A percentile compares a stretch with the other conserved stretches of the same genome.
phyloP scores from a whole-genome alignment of 2,888 invertebrate species.

The Glaucopsyche alexis region DNA sequence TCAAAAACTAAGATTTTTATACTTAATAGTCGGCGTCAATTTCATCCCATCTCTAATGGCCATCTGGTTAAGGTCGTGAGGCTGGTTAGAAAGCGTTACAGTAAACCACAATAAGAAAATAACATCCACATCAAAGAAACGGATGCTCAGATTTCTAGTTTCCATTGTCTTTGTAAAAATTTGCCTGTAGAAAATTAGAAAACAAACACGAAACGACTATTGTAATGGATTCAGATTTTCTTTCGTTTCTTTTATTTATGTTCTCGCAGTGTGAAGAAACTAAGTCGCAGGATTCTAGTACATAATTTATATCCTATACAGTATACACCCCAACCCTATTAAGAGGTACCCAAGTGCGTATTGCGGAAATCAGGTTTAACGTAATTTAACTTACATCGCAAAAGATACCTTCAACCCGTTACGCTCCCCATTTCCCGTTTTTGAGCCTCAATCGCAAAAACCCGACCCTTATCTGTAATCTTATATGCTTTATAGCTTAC shows the following conservation, averaged over 20 bases:
- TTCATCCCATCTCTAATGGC: slow-evolving; percentile 16
- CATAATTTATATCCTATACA: neutral
- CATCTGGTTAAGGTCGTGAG: slow-evolving; percentile 25
- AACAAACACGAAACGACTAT: slow-evolving; percentile 2
- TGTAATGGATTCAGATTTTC: neutral
- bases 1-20: no score
- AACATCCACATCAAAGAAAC: slow-evolving; percentile 24
- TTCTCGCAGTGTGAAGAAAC: neutral
- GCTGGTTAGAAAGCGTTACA: slow-evolving; percentile 29
- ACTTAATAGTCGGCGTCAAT: slow-evolving; percentile 3
- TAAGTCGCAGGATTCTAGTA: neutral
- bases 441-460: slow-evolving; percentile 13
- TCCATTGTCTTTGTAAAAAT: slow-evolving; percentile 22
- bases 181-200: slow-evolving; percentile 16
- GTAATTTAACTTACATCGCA: neutral
- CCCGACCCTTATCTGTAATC: slow-evolving; percentile 25
- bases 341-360: neutral
- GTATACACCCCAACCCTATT: neutral
- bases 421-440: neutral
- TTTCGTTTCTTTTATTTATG: neutral
- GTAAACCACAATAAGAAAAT: slow-evolving; percentile 28
- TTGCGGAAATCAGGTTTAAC: slow-evolving; percentile 9
- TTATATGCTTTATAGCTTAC: slow-evolving; percentile 24
- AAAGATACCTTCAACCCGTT: slow-evolving; percentile 5
- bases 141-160: slow-evolving; percentile 22